Conservation (phyloP, 2,797 vertebrate species). For the Halcyon smyrnensis region DNA sequence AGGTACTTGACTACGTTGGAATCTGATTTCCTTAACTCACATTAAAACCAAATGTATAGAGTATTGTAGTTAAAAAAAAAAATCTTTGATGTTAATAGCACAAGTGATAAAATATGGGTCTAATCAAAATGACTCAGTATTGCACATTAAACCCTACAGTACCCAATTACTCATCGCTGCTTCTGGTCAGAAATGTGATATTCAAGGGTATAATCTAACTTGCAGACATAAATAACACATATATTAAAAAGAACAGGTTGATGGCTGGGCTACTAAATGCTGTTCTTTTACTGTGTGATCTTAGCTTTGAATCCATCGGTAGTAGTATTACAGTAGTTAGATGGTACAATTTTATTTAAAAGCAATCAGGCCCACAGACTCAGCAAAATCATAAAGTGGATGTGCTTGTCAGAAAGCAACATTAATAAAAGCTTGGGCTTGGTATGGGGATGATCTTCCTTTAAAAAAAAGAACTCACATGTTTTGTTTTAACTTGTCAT, state of each 20-base stretch:
- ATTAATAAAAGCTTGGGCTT: conserved; percentile 55
- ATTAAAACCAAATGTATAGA: neutral
- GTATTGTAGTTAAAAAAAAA: conserved; percentile 25
- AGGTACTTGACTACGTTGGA: conserved; percentile 2
- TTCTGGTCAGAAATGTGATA: conserved; percentile 69
- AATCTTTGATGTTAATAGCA: conserved; percentile 47
- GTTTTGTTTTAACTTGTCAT: conserved; percentile 57
- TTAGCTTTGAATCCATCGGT: neutral
- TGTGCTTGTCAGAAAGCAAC: conserved; percentile 40
- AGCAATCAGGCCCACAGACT: neutral
- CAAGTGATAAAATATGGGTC: conserved; percentile 69
- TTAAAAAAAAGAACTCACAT: neutral
- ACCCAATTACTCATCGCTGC: conserved; percentile 67
- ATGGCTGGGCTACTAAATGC: neutral
- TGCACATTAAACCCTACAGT: conserved; percentile 57
- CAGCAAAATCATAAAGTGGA: conserved; percentile 29
- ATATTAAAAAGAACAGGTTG: conserved; percentile 12
- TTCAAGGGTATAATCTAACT: conserved; percentile 46
- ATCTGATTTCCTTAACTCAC: conserved; percentile 34
- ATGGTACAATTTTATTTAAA: neutral
- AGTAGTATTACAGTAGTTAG: neutral
- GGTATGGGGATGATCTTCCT: neutral
- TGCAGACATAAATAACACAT: conserved; percentile 47
- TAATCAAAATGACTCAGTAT: conserved; percentile 74
- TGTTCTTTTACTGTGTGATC: neutral